These are phyloP conservation scores for Ammodytes marinus DNA, from an alignment of 2,113 vertebrate genomes.

Conservation along the genomic window DNA sequence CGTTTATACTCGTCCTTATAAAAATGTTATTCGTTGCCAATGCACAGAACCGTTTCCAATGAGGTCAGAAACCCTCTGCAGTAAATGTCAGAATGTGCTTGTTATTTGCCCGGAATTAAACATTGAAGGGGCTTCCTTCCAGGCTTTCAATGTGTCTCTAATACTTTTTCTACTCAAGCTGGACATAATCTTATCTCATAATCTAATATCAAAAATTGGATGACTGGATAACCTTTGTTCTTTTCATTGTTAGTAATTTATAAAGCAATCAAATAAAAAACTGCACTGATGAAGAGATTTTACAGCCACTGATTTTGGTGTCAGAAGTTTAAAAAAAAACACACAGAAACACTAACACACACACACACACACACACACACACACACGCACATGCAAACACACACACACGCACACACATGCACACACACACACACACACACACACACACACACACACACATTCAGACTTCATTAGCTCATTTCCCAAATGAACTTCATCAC, in stretches of 20 bases:
- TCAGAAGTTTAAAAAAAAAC: not conserved
- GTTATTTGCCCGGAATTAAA: conserved; percentile 5
- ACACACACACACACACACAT: not conserved
- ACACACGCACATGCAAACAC: no score
- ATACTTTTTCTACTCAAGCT: not conserved
- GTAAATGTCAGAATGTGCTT: conserved; percentile 4
- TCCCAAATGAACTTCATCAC: conserved; percentile 47
- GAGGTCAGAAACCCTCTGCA: conserved; percentile 24
- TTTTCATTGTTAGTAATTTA: conserved; percentile 9
- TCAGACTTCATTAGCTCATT: conserved; percentile 37
- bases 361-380: no score
- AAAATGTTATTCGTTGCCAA: conserved; percentile 19
- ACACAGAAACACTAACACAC: not conserved
- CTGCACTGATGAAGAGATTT: conserved; percentile 8
- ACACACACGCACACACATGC: no score
- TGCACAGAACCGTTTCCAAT: not conserved
- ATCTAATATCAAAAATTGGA: conserved; percentile 28
- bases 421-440: no score
- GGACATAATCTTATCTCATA: not conserved
- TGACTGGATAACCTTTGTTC: conserved; percentile 7
- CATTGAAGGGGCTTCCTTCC: conserved; percentile 4
- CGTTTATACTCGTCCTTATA: conserved; percentile 12
- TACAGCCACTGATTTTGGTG: conserved; percentile 7
- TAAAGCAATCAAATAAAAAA: conserved; percentile 25
- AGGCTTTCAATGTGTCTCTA: not conserved